Conservation (phyloP, 2,888 invertebrate species). For the Plagodis pulveraria region DNA sequence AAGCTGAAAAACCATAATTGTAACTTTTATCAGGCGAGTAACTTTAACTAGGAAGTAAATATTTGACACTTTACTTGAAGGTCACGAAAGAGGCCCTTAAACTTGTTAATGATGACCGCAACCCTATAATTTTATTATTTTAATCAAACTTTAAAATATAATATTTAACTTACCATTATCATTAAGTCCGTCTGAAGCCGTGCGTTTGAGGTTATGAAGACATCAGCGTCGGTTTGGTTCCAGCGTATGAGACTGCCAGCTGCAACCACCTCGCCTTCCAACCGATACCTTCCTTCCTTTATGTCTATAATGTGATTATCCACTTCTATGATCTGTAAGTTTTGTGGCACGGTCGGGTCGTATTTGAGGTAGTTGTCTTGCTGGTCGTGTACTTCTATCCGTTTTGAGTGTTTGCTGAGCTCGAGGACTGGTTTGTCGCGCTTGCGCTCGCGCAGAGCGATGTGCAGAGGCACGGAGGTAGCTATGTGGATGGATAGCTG, state of each 20-base stretch:
- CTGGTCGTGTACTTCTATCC: conserved; percentile 50
- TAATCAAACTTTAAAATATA: conserved; percentile 5
- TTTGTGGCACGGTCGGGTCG: conserved; percentile 74
- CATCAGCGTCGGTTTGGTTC: conserved; percentile 68
- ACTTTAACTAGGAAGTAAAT: no score
- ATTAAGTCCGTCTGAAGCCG: conserved; percentile 70
- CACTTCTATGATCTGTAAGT: conserved; percentile 74
- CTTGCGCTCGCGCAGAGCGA: conserved; percentile 69
- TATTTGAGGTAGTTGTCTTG: conserved; percentile 73
- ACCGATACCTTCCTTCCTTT: conserved; percentile 61
- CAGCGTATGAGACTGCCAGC: conserved; percentile 68
- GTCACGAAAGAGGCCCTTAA: no score
- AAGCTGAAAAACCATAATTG: no score
- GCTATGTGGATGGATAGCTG: conserved; percentile 67
- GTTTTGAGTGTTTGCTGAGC: conserved; percentile 64
- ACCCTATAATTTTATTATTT: no score
- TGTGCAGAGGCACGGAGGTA: conserved; percentile 64
- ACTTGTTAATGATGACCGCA: no score
- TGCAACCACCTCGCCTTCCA: conserved; percentile 68
- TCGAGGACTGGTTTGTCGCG: conserved; percentile 69
- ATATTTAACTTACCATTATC: conserved; percentile 72
- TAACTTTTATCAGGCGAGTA: no score
- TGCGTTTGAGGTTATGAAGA: conserved; percentile 65
- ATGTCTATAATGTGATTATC: conserved; percentile 74
- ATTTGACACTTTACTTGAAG: no score